Base-by-base conservation (phyloP, 2,797 vertebrate genomes). In the Sebastiscus tertius region DNA sequence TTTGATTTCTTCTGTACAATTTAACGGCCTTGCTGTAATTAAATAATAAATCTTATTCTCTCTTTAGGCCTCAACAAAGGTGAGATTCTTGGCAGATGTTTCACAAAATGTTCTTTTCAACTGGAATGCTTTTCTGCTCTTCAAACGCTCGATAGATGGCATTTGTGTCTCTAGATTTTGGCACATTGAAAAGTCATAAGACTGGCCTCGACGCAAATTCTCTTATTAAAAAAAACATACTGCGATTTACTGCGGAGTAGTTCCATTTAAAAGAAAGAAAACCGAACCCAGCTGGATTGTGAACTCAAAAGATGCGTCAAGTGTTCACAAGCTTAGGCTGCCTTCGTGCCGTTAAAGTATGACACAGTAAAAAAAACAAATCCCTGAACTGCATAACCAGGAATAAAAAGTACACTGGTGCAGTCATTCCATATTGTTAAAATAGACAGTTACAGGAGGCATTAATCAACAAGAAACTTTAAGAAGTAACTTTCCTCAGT, bases 121-220 rank as follows among this genome's bases (percentile, higher is more conserved):
- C 27, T 79, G 82, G 68, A 92, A 89, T 82, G 77, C 18, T 49
- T 22, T 22, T 58, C 31, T 56, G 10, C 27, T 49, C 29, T 56
- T 16, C 4, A 49, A 4, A 20, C 31, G 18, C 54, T 81, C 13
- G 31, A 14, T 1, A 70, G 5, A 27, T 59, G 11, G 26, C 58
- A 33, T 82, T 33, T 72, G 13, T 63, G 26, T 71, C n/a, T 54
- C 13, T 8, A 33, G 14, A 66, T 33, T 79, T 65, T 68, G 72
- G 78, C 33, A 85, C 2, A 13, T 18, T 68, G 27, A 49, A 77
- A 67, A 62, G 18, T 33, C 26, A 27, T 4, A 9, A 46, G 13
- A 66, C 49, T 52, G 34, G 20, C 56, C 14, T 67, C 0, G 26
- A 24, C 5, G 2, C 7, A 52, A 31, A 33, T 39, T 55, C 2